phyloP scores from a whole-genome alignment of 2,888 invertebrate species.

The Salpingus planirostris region DNA sequence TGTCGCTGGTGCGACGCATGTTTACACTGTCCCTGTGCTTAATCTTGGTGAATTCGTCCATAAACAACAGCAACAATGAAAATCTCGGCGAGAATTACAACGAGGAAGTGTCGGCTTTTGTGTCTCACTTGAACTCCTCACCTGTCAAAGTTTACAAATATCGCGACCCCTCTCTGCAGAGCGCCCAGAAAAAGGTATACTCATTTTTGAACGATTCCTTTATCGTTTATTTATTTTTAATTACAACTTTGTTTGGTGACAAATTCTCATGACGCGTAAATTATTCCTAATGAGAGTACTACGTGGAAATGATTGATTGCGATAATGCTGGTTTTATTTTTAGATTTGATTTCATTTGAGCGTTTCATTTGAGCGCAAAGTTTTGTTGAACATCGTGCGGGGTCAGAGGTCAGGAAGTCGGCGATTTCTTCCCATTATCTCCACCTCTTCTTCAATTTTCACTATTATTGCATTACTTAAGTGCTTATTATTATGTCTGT shows the following conservation, averaged over 20 bases:
- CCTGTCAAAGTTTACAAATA: conserved; percentile 42
- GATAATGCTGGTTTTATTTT: too few relatives aligned
- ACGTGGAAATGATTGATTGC: too few relatives aligned
- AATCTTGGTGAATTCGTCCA: conserved; percentile 16
- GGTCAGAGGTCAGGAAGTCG: too few relatives aligned
- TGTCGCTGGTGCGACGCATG: conserved; percentile 16
- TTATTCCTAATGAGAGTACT: too few relatives aligned
- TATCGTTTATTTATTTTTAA: conserved; percentile 1
- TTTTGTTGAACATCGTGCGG: not conserved
- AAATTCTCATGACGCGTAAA: too few relatives aligned
- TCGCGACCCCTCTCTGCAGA: conserved; percentile 40
- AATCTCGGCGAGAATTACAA: conserved; percentile 18
- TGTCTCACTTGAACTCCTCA: conserved; percentile 44
- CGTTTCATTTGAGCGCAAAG: not conserved
- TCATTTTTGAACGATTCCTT: too few relatives aligned
- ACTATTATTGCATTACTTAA: not conserved
- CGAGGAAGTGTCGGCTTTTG: conserved; percentile 34
- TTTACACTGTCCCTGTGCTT: conserved; percentile 16
- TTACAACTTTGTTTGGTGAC: not conserved
- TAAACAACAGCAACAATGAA: too few relatives aligned
- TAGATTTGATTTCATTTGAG: conserved; percentile 3
- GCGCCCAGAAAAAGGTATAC: conserved; percentile 43
- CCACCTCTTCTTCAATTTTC: not conserved
- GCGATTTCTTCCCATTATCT: too few relatives aligned
- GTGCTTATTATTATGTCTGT: conserved; percentile 3